A percentile compares a stretch with the other conserved stretches of the same genome.
Conservation (phyloP, 2,797 vertebrate species). For the Darevskia mixta region DNA sequence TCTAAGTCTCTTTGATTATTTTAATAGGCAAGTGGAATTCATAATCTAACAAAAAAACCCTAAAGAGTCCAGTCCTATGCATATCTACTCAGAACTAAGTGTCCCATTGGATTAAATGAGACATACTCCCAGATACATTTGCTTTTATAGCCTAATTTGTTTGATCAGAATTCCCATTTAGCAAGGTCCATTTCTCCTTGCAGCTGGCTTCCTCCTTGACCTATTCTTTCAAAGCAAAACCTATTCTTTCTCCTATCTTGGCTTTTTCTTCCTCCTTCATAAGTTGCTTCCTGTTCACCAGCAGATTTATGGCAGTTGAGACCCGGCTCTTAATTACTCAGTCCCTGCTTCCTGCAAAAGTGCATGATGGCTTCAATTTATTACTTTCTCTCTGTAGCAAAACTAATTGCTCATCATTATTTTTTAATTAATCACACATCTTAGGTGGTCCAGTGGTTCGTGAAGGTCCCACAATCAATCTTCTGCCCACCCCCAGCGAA, state of each 20-base stretch:
- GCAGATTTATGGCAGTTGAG: background rate
- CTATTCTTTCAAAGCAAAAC: background rate
- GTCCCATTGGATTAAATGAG: too few relatives aligned
- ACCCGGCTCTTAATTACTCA: background rate
- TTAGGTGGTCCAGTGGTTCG: background rate
- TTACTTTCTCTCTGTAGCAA: background rate
- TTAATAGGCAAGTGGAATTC: too few relatives aligned
- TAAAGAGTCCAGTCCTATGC: too few relatives aligned
- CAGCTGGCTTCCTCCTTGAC: background rate
- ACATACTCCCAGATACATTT: too few relatives aligned
- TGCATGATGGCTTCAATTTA: background rate
- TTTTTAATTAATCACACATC: slow-evolving; percentile 1
- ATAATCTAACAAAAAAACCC: too few relatives aligned
- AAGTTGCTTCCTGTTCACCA: background rate
- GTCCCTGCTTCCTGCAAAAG: background rate
- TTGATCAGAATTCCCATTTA: background rate
- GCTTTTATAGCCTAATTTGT: background rate
- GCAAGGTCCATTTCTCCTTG: background rate
- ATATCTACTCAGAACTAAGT: too few relatives aligned
- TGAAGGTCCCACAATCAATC: too few relatives aligned
- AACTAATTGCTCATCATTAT: background rate
- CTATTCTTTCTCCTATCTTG: background rate
- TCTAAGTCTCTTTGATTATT: too few relatives aligned
- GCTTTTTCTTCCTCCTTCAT: background rate
- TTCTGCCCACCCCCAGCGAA: background rate